Conservation (phyloP, 2,113 vertebrate species). For the Platysteira castanea region DNA sequence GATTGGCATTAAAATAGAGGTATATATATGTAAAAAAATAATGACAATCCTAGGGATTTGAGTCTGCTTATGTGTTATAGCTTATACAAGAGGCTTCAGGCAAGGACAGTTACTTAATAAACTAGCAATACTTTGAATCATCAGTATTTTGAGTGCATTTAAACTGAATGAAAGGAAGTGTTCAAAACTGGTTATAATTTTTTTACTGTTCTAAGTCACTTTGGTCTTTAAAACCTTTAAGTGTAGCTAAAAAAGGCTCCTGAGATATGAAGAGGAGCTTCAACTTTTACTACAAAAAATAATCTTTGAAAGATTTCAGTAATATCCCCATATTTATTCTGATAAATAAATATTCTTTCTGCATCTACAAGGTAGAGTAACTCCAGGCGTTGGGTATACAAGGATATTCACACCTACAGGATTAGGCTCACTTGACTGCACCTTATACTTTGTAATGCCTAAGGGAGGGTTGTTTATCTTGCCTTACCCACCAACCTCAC, state of each 20-base stretch:
- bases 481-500: slow-evolving; percentile 15
- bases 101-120: background rate
- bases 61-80: background rate
- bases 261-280: background rate
- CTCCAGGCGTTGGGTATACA: background rate
- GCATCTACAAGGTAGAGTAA: background rate
- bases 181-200: background rate
- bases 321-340: background rate
- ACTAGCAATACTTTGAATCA: background rate
- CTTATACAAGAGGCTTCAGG: background rate
- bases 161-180: background rate
- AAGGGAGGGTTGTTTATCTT: slow-evolving; percentile 55
- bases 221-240: background rate
- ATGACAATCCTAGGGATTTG: background rate
- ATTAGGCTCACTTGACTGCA: slow-evolving; percentile 64
- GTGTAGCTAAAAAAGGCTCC: background rate
- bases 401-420: slow-evolving; percentile 60
- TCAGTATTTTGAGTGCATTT: background rate
- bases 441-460: slow-evolving; percentile 30
- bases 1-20: background rate
- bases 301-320: background rate
- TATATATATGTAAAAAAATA: background rate
- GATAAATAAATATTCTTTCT: slow-evolving; percentile 12
- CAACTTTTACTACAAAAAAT: background rate
- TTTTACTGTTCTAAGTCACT: background rate